A percentile compares a stretch with the other conserved stretches of the same genome.
Conservation (phyloP, 2,888 invertebrate species). For the Nomada fabriciana region DNA sequence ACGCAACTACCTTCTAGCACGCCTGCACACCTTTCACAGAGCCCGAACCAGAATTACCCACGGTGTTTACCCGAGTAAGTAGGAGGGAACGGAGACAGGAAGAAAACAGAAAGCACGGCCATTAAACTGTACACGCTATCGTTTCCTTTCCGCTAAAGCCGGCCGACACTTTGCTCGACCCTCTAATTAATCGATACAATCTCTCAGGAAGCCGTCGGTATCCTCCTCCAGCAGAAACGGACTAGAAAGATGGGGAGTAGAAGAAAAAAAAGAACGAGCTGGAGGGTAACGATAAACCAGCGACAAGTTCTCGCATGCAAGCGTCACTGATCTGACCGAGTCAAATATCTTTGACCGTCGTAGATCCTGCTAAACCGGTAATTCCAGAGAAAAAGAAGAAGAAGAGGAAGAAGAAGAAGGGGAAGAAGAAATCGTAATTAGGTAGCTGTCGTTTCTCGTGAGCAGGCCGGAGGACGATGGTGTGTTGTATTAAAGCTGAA, state of each 20-base stretch:
- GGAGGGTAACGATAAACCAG: slow-evolving; percentile 55
- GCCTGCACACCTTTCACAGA: neutral
- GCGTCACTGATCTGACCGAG: slow-evolving; percentile 38
- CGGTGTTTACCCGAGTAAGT: neutral
- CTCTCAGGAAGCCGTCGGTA: slow-evolving; percentile 66
- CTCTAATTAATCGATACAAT: slow-evolving; percentile 73
- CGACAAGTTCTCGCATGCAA: slow-evolving; percentile 59
- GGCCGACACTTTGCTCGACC: slow-evolving; percentile 55
- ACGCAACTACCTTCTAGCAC: neutral
- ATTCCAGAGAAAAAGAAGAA: slow-evolving; percentile 41
- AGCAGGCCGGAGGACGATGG: slow-evolving; percentile 52
- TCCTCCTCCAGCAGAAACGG: slow-evolving; percentile 17
- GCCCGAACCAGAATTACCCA: neutral
- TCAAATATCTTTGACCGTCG: slow-evolving; percentile 38
- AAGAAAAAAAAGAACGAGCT: slow-evolving; percentile 21
- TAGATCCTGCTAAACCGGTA: slow-evolving; percentile 50
- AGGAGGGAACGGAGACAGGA: neutral
- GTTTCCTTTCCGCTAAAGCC: slow-evolving; percentile 47
- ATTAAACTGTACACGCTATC: slow-evolving; percentile 53
- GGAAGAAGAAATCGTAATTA: slow-evolving; percentile 69
- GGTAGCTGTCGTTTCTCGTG: slow-evolving; percentile 66
- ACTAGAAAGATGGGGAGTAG: neutral
- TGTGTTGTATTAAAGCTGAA: slow-evolving; percentile 65
- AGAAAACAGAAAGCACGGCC: slow-evolving; percentile 41
- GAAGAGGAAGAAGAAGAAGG: no score